Evolutionary conservation across 2,888 invertebrate genomes (phyloP), one percentile per base, ranked within the genome.

Genomic region (Noctua pronuba): DNA sequence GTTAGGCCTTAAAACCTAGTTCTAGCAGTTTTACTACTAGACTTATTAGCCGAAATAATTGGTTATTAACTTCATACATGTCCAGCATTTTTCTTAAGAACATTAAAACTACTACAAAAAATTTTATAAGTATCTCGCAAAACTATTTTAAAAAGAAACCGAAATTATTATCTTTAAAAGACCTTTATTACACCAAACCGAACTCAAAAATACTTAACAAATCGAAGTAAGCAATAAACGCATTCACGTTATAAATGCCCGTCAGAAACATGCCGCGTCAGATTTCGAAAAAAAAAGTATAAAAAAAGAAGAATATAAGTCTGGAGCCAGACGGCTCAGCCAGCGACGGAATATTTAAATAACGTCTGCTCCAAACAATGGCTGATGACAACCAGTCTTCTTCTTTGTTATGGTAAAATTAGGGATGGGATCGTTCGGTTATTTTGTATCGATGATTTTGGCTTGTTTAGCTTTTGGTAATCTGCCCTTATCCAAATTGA

Each of bases 301-400:
- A 66, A 55, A 87, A 90, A 90, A 90, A 90, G 2, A 58, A 2
- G 16, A 58, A 35, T 8, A 88, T 84, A 84, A 82, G 89, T 87
- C 89, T 82, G 89, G 90, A 92, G 90, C 92, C 91, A 89, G 93
- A 90, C 93, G 86, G 91, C 87, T 87, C 89, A 90, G 91, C 89
- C 91, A 85, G 88, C 91, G 91, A 82, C 90, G 91, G 93, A 91
- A 94, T 94, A 95, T 96, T 96, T 95, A 96, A 95, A 96, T 95
- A 95, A 92, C 93, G 95, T 96, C 95, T 95, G 95, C 90, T 86
- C 90, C 91, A 93, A 95, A 96, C 96, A 96, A 96, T 95, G 94
- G 94, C 76, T 80, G 90, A 90, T 93, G 94, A 93, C 93, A 93
- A 92, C 91, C 92, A 92, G 90, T 93, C 93, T 92, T 90, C 88